These are phyloP conservation scores for Allygus modestus DNA, from an alignment of 2,888 invertebrate genomes.

Conservation along the genomic window DNA sequence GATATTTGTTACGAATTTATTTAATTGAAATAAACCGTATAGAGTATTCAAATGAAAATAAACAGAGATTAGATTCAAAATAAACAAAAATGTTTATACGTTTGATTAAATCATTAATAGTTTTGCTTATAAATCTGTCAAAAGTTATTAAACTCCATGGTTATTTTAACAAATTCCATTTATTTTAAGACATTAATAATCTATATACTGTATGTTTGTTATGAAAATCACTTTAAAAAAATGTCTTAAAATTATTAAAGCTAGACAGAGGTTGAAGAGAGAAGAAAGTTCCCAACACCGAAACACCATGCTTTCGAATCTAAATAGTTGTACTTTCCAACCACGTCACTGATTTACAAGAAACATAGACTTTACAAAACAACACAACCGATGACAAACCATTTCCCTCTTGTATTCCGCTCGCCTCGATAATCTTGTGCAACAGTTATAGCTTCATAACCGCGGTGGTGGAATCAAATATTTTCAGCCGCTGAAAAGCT, in stretches of 20 bases:
- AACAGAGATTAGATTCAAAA: no score
- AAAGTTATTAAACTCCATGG: no score
- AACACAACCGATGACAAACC: background rate
- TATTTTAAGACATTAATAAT: no score
- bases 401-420: background rate
- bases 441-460: background rate
- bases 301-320: conserved; percentile 37
- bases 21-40: no score
- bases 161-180: no score
- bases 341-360: conserved; percentile 35
- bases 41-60: no score
- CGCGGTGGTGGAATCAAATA: background rate
- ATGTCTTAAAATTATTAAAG: background rate
- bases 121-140: no score
- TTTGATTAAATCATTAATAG: no score
- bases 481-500: background rate
- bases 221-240: background rate
- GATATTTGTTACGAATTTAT: no score
- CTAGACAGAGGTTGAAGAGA: conserved; percentile 22
- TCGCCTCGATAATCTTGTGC: background rate
- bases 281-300: conserved; percentile 6
- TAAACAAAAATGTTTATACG: no score
- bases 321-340: background rate
- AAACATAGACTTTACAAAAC: conserved; percentile 17
- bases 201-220: no score